Conservation (phyloP, 2,888 invertebrate species). For the Peribatodes rhomboidaria region DNA sequence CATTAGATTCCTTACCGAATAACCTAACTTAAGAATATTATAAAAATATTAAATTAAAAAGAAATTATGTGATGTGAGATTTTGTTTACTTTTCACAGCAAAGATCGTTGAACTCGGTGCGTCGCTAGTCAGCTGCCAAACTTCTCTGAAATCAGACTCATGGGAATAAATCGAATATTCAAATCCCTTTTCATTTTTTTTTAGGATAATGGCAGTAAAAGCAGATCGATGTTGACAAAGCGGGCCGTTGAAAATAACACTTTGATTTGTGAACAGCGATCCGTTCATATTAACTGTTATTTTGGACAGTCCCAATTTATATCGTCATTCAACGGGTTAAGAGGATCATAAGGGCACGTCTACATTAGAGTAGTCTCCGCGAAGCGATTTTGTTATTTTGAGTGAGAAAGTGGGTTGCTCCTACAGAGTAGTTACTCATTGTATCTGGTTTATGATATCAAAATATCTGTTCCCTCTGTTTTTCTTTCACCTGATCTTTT, state of each 20-base stretch:
- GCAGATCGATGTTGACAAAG: neutral
- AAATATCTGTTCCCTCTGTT: too few species aligned
- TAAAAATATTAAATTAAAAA: too few species aligned
- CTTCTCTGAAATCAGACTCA: neutral
- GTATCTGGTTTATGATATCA: too few species aligned
- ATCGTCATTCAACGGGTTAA: neutral
- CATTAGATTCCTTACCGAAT: too few species aligned
- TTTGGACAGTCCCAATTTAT: neutral
- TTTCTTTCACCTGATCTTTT: too few species aligned
- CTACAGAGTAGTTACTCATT: too few species aligned
- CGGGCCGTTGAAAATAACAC: neutral
- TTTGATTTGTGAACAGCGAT: conserved; percentile 10
- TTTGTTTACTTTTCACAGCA: neutral
- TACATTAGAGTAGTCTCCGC: neutral
- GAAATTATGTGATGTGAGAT: too few species aligned
- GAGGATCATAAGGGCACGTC: neutral
- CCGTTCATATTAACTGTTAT: conserved; percentile 5
- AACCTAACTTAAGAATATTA: too few species aligned
- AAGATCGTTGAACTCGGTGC: neutral
- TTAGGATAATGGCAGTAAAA: conserved; percentile 13
- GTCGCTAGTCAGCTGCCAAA: neutral
- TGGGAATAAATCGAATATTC: neutral
- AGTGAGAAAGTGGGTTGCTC: too few species aligned
- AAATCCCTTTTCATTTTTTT: conserved; percentile 4
- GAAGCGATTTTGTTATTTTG: neutral